Percentiles rank a stretch among this genome's conserved stretches.
These are phyloP conservation scores for Psittacula cyanocephala DNA, from an alignment of 2,113 vertebrate genomes.

Conservation along the genomic window DNA sequence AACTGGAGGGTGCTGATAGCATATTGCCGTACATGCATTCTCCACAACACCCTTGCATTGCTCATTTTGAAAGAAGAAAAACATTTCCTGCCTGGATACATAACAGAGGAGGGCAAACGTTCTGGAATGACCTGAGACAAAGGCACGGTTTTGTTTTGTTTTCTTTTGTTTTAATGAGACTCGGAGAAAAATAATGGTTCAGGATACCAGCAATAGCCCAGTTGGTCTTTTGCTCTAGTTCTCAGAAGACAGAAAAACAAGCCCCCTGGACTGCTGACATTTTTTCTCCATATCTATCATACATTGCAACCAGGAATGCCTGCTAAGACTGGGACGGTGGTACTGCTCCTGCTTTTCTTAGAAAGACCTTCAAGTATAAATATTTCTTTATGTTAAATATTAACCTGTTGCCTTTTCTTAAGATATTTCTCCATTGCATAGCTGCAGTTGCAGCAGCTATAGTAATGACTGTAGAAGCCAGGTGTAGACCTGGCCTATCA, in stretches of 20 bases:
- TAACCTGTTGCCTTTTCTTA: background rate
- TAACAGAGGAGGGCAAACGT: constrained; percentile 54
- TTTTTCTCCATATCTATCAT: background rate
- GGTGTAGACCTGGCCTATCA: background rate
- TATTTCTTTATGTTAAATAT: background rate
- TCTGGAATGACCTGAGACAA: constrained; percentile 69
- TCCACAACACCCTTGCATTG: constrained; percentile 53
- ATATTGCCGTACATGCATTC: constrained; percentile 7
- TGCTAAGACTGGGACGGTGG: background rate
- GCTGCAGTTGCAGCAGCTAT: background rate
- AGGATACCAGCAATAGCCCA: constrained; percentile 29
- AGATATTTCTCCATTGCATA: background rate
- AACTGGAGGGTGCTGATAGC: constrained; percentile 72
- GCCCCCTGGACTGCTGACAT: background rate
- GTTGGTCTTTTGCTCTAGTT: constrained; percentile 7
- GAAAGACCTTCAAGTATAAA: background rate
- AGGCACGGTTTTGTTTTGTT: constrained; percentile 19
- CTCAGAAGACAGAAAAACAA: constrained; percentile 42
- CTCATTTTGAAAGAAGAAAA: constrained; percentile 69
- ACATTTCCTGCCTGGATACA: constrained; percentile 77
- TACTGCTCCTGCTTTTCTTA: background rate
- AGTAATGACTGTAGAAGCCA: background rate
- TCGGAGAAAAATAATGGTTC: constrained; percentile 14
- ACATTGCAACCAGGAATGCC: background rate
- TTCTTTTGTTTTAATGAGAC: constrained; percentile 52